These are phyloP conservation scores for Synergus japonicus DNA, from an alignment of 2,888 invertebrate genomes.

Conservation along the genomic window DNA sequence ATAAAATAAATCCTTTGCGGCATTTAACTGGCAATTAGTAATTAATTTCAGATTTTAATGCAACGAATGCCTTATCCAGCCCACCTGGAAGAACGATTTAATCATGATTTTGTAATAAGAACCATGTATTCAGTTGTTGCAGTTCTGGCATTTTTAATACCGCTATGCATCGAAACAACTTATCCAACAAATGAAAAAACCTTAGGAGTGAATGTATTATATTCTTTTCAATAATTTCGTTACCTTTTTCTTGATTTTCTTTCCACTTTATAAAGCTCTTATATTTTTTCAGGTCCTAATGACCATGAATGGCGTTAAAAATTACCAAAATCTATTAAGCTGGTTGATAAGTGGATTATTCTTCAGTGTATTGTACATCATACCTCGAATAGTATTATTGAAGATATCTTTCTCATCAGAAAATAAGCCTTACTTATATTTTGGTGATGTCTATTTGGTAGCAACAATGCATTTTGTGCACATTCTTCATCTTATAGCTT, in stretches of 20 bases:
- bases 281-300: slow-evolving; percentile 67
- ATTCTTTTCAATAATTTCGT: not conserved
- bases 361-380: slow-evolving; percentile 66
- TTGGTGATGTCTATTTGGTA: slow-evolving; percentile 71
- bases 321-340: slow-evolving; percentile 70
- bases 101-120: slow-evolving; percentile 52
- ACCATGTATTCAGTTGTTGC: slow-evolving; percentile 63
- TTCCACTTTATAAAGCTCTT: too few species aligned
- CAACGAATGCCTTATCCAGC: slow-evolving; percentile 74
- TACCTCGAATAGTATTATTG: slow-evolving; percentile 67
- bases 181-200: slow-evolving; percentile 71
- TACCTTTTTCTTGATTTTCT: too few species aligned
- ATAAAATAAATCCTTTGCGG: not conserved
- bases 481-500: slow-evolving; percentile 68
- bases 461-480: slow-evolving; percentile 68
- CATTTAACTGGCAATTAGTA: not conserved
- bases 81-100: slow-evolving; percentile 53
- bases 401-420: slow-evolving; percentile 65
- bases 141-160: slow-evolving; percentile 67
- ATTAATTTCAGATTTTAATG: slow-evolving; percentile 62
- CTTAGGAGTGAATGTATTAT: slow-evolving; percentile 72
- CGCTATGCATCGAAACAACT: slow-evolving; percentile 68
- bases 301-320: slow-evolving; percentile 73
- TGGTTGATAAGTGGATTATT: slow-evolving; percentile 70
- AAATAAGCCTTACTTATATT: slow-evolving; percentile 67